Evolutionary conservation across 2,797 vertebrate species (phyloP), one percentile per base, ranked within the genome.

Genomic region (Zalophus californianus): DNA sequence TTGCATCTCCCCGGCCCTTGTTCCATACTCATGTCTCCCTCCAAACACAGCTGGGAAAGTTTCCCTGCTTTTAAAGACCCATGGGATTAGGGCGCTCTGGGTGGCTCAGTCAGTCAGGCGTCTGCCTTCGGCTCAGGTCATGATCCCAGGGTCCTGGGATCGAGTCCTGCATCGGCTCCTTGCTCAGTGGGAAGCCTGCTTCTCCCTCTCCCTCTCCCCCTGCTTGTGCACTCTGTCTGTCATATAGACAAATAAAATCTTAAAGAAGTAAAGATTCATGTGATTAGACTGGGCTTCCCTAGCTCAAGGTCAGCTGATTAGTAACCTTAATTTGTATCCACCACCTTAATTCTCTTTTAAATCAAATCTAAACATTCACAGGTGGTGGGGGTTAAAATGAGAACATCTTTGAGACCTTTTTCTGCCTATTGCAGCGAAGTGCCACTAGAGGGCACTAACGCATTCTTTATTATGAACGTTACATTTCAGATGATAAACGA

Each of bases 381-480:
- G 4, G 7, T 38, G 73, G 13, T 0, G n/a, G 35, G 18, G 35
- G 54, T 79, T 75, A 21, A 1, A 1, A 41, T 12, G 38, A 23
- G 21, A 8, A 5, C 25, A 23, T 23, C 14, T 14, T 58, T 35
- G 20, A 15, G 8, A 18, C 15, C 8, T 58, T 80, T 73, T 58
- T 44, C 25, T 25, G 27, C 2, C n/a, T 54, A 11, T 25, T 16
- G 27, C 6, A 13, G 10, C 0, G 10, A 79, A 15, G 9, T 20
- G 79, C 94, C 97, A 84, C 89, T 86, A 97, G 94, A 86, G 83
- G 86, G 91, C 83, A 35, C 83, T 54, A 75, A 21, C 18, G 44
- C 35, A 20, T 27, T 44, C 32, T 25, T 60, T 89, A 66, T 77
- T 50, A 80, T 18, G 64, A 64, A 84, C 7, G 68, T 23, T 15